These are phyloP conservation scores for Carcharodon carcharias DNA, from an alignment of 2,797 vertebrate species.

Conservation along the genomic window DNA sequence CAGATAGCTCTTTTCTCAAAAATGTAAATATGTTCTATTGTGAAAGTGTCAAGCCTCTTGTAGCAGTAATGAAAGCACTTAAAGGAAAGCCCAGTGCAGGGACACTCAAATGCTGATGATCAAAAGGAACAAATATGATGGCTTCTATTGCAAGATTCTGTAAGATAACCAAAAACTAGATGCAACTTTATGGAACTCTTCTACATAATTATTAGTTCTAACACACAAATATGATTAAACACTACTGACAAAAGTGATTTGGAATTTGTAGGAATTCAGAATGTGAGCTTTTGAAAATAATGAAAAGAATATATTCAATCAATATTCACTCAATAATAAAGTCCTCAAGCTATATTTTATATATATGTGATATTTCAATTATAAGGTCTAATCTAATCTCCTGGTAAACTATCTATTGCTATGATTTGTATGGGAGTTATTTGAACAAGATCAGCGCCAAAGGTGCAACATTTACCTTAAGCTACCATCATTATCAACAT, in stretches of 20 bases:
- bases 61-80: neutral
- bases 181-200: neutral
- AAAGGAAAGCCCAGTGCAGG: neutral
- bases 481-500: neutral
- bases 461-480: slow-evolving; percentile 18
- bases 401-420: neutral
- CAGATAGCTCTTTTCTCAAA: neutral
- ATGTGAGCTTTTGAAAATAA: neutral
- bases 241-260: neutral
- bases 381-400: neutral
- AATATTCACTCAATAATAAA: slow-evolving; percentile 6
- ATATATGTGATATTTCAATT: neutral
- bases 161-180: neutral
- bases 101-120: neutral
- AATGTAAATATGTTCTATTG: neutral
- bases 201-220: neutral
- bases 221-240: slow-evolving; percentile 16
- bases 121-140: neutral
- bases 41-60: neutral
- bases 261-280: slow-evolving; percentile 2
- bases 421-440: neutral
- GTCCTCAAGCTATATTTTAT: neutral
- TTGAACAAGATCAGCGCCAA: neutral
- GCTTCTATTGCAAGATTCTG: neutral
- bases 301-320: neutral